Percentiles rank a stretch among this genome's conserved stretches.
Evolutionary conservation across 2,797 vertebrate genomes (phyloP).

Genomic region (Malacoctenus gilli): DNA sequence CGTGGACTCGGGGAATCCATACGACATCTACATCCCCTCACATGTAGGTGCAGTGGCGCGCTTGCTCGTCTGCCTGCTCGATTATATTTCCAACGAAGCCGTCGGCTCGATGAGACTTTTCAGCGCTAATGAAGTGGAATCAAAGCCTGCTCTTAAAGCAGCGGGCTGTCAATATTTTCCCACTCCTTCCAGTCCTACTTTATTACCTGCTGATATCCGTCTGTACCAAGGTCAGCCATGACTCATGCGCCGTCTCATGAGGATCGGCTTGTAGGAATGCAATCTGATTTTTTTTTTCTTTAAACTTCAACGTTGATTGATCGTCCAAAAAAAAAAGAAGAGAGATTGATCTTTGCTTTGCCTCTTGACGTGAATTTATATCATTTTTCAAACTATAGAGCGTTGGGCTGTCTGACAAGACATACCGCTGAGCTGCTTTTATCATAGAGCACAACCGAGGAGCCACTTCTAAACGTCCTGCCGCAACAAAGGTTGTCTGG

Average conservation of each 20-base stretch:
- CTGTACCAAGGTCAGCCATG: neutral
- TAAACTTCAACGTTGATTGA: too few relatives aligned
- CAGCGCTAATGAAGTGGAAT: neutral
- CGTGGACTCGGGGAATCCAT: constrained; percentile 92
- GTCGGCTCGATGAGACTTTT: neutral
- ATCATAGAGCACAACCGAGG: constrained; percentile 1
- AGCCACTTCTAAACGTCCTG: neutral
- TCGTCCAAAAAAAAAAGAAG: too few relatives aligned
- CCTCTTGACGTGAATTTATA: neutral
- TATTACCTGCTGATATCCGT: neutral
- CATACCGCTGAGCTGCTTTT: neutral
- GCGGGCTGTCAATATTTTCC: neutral
- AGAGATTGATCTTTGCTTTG: constrained; percentile 13
- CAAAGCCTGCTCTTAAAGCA: neutral
- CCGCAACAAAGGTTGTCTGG: neutral
- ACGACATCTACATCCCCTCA: constrained; percentile 90
- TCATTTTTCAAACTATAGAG: constrained; percentile 15
- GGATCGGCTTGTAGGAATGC: neutral
- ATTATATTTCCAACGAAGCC: neutral
- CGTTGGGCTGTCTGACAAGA: neutral
- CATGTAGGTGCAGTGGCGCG: constrained; percentile 66
- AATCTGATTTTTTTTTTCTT: neutral
- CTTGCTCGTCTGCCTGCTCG: neutral
- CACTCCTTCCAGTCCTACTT: neutral
- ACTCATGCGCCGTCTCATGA: neutral